Conservation (phyloP, 2,797 vertebrate species). For the Myripristis murdjan region DNA sequence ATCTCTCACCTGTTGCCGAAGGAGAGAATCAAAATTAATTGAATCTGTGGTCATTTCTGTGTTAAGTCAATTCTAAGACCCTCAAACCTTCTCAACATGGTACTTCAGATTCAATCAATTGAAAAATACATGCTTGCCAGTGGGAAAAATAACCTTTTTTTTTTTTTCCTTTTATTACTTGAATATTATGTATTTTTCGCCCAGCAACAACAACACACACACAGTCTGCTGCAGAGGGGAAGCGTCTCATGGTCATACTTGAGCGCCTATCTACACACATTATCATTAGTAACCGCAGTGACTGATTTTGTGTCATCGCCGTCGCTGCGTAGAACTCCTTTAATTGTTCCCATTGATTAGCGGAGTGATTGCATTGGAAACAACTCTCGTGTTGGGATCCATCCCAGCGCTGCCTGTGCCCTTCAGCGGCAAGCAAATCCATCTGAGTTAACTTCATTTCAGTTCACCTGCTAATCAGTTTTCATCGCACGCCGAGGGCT, state of each 20-base stretch:
- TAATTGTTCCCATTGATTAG: conserved; percentile 70
- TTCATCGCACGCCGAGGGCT: conserved; percentile 51
- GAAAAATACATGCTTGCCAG: too few relatives aligned
- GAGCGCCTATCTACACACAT: conserved; percentile 14
- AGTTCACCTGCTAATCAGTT: conserved; percentile 67
- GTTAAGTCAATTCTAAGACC: not conserved
- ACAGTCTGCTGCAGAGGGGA: not conserved
- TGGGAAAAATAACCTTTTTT: too few relatives aligned
- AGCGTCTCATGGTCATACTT: not conserved
- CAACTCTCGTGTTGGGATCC: conserved; percentile 36
- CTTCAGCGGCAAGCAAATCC: conserved; percentile 58
- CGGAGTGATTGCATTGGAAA: conserved; percentile 57
- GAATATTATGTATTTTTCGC: not conserved
- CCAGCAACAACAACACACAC: not conserved
- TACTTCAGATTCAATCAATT: not conserved
- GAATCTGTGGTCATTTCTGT: not conserved
- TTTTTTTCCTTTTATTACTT: not conserved
- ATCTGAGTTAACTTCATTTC: conserved; percentile 64
- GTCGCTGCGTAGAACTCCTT: conserved; percentile 57
- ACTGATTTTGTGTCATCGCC: conserved; percentile 60
- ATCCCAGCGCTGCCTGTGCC: conserved; percentile 32
- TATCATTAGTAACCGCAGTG: conserved; percentile 32
- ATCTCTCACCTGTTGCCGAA: too few relatives aligned
- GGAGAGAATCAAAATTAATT: too few relatives aligned
- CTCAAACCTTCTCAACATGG: not conserved